These are phyloP conservation scores for Pogonocherus hispidulus DNA, from an alignment of 2,888 invertebrate species.

Conservation along the genomic window DNA sequence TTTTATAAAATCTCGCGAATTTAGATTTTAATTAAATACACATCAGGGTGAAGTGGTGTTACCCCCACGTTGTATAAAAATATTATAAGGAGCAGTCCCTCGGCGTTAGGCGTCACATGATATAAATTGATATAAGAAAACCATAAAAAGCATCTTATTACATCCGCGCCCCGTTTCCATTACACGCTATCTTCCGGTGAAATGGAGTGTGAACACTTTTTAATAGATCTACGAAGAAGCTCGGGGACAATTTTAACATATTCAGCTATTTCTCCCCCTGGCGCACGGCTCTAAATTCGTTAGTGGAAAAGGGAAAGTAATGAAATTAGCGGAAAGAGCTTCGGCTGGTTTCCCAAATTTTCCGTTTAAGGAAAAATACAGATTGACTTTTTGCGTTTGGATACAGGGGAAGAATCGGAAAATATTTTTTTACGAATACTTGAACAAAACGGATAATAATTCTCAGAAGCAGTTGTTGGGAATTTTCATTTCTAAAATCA, in stretches of 20 bases:
- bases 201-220: conserved; percentile 30
- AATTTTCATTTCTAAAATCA: no score
- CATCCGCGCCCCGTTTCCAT: conserved; percentile 20
- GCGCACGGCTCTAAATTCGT: conserved; percentile 7
- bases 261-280: conserved; percentile 21
- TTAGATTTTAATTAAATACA: no score
- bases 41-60: no score
- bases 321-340: conserved; percentile 12
- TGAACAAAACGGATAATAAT: no score
- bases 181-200: conserved; percentile 20
- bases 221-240: conserved; percentile 21
- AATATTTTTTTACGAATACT: no score
- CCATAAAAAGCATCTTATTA: conserved; percentile 18
- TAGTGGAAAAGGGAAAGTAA: background rate
- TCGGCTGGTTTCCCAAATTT: background rate
- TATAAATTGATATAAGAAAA: conserved; percentile 22
- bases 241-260: conserved; percentile 25
- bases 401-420: no score
- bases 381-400: no score
- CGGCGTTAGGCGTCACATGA: background rate
- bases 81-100: background rate
- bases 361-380: no score
- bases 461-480: no score
- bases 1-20: no score
- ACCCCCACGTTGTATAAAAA: no score